Evolutionary conservation across 2,888 invertebrate genomes (phyloP).

Genomic region (Phortica magna): DNA sequence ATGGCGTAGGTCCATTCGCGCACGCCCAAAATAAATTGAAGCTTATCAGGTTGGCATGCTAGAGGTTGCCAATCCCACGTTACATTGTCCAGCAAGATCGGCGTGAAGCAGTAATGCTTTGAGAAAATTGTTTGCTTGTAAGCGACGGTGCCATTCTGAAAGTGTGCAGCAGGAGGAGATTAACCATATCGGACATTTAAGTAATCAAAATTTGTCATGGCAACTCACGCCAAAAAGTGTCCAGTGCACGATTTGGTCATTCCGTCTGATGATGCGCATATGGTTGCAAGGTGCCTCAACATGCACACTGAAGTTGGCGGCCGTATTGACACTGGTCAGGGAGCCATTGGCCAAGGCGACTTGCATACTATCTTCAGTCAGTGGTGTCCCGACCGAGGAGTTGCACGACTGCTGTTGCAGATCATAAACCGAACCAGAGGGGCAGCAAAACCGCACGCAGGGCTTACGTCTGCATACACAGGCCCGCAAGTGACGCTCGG

Average conservation of each 20-base stretch:
- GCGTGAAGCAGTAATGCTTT: slow-evolving; percentile 67
- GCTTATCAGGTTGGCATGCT: slow-evolving; percentile 63
- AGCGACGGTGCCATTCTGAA: slow-evolving; percentile 65
- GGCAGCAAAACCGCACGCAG: slow-evolving; percentile 76
- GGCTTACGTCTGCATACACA: slow-evolving; percentile 73
- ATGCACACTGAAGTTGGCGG: slow-evolving; percentile 56
- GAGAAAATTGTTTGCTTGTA: slow-evolving; percentile 59
- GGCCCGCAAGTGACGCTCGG: slow-evolving; percentile 67
- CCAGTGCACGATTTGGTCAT: slow-evolving; percentile 53
- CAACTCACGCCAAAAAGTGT: slow-evolving; percentile 54
- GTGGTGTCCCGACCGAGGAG: slow-evolving; percentile 8
- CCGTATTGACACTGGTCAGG: slow-evolving; percentile 41
- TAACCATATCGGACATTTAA: not conserved
- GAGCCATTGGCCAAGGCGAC: slow-evolving; percentile 57
- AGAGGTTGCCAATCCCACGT: slow-evolving; percentile 73
- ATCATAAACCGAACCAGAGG: slow-evolving; percentile 59
- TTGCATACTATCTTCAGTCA: slow-evolving; percentile 47
- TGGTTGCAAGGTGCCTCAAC: slow-evolving; percentile 64
- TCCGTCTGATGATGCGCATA: slow-evolving; percentile 61
- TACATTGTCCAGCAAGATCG: slow-evolving; percentile 44
- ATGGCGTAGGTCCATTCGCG: slow-evolving; percentile 73
- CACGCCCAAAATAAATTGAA: slow-evolving; percentile 64
- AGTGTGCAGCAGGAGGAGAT: not conserved
- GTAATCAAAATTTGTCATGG: not conserved
- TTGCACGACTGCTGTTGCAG: slow-evolving; percentile 49